Conservation (phyloP, 37 sponge, comb jelly and placozoan species). For the Lycopodina hypogea region DNA sequence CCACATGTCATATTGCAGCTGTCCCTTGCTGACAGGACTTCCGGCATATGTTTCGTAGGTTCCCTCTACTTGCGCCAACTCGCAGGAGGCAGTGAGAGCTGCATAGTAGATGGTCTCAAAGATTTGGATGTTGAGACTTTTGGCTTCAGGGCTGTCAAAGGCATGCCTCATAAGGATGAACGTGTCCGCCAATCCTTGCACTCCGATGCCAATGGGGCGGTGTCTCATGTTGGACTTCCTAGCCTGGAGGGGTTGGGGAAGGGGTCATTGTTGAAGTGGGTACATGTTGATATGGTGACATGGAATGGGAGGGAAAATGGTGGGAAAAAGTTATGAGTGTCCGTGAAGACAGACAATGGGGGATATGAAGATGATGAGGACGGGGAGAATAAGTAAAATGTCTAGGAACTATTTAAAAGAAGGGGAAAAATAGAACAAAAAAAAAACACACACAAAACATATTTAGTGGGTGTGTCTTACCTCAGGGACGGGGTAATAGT, state of each 20-base stretch:
- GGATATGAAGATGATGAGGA: too few relatives aligned
- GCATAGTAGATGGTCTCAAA: slow-evolving; percentile 98
- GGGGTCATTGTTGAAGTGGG: too few relatives aligned
- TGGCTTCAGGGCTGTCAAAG: slow-evolving; percentile 90
- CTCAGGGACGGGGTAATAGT: slow-evolving; percentile 95
- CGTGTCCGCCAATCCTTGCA: slow-evolving; percentile 98
- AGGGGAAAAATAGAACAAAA: too few relatives aligned
- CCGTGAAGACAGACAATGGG: not conserved
- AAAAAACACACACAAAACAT: not conserved
- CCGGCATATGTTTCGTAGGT: slow-evolving; percentile 91
- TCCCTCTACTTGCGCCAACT: slow-evolving; percentile 85
- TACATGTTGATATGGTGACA: too few relatives aligned
- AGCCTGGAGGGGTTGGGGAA: slow-evolving; percentile 49
- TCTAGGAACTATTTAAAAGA: too few relatives aligned
- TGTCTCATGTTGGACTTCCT: slow-evolving; percentile 87
- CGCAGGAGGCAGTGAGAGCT: slow-evolving; percentile 89
- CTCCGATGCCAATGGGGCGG: slow-evolving; percentile 98
- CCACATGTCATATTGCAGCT: slow-evolving; percentile 98
- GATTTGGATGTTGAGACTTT: slow-evolving; percentile 81
- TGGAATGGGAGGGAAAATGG: slow-evolving; percentile 8
- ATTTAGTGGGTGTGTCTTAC: slow-evolving; percentile 28
- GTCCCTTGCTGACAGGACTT: slow-evolving; percentile 83
- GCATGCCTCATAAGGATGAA: slow-evolving; percentile 96
- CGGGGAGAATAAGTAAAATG: too few relatives aligned
- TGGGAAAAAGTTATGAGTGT: not conserved